Evolutionary conservation across 2,888 invertebrate species (phyloP).

Genomic region (Drosophila yooni): DNA sequence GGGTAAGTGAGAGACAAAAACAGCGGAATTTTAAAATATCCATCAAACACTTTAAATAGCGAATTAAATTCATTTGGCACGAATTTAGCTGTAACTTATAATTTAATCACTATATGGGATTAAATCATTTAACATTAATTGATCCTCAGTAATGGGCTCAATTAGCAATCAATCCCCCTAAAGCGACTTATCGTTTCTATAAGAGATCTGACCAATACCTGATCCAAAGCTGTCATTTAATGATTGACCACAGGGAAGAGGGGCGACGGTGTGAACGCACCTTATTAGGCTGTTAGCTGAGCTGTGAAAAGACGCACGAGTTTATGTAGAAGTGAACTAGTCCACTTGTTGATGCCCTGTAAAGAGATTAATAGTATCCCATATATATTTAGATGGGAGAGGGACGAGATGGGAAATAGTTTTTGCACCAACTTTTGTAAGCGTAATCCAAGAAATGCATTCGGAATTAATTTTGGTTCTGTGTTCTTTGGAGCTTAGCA

Average conservation of each 20-base stretch:
- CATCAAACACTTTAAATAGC: not conserved
- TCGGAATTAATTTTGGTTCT: too few relatives aligned
- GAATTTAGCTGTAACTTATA: slow-evolving; percentile 8
- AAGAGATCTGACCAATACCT: slow-evolving; percentile 45
- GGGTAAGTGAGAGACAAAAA: slow-evolving; percentile 83
- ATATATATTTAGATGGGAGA: not conserved
- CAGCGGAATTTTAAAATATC: not conserved
- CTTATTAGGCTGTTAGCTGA: slow-evolving; percentile 49
- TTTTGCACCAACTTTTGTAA: not conserved
- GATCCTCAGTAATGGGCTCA: slow-evolving; percentile 11
- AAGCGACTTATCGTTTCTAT: slow-evolving; percentile 55
- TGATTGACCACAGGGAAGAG: slow-evolving; percentile 5
- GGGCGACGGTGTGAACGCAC: slow-evolving; percentile 7
- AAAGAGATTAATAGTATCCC: not conserved
- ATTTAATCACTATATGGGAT: slow-evolving; percentile 21
- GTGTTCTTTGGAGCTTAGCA: not conserved
- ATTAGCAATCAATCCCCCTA: slow-evolving; percentile 6
- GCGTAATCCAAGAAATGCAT: not conserved
- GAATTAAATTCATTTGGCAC: not conserved
- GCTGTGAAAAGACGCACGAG: slow-evolving; percentile 66
- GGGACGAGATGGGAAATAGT: not conserved
- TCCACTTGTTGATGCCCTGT: slow-evolving; percentile 10
- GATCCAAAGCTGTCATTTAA: slow-evolving; percentile 54
- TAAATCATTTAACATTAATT: slow-evolving; percentile 30
- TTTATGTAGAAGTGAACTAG: not conserved